Evolutionary conservation across 2,888 invertebrate genomes (phyloP), one percentile per base, ranked within the genome.

Genomic region (Ashinkailepas kermadecensis): DNA sequence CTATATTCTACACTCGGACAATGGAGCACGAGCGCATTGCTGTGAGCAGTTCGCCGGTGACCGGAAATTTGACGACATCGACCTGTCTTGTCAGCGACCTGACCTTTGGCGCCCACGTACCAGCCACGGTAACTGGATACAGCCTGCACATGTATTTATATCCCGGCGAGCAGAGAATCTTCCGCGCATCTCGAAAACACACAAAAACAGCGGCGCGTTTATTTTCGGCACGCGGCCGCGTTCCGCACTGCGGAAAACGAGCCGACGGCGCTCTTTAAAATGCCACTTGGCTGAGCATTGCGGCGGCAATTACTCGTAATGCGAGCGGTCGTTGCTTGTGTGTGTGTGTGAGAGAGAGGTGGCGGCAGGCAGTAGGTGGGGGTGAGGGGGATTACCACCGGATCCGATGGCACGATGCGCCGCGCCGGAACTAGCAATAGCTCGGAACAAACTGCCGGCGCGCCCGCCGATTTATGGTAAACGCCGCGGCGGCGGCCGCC

Each of bases 391-490:
- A 74, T 74, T 74, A 74, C 74, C 13, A 18, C 74, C 54, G 54
- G 74, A 39, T 74, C 54, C 74, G 54, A 54, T 54, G 74, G 74
- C 74, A 54, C 74, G 8, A 6, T 13, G 74, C 21, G 18, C 74
- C 8, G 74, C 74, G 74, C 54, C 74, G 74, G 74, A 74, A 74
- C 74, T 15, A 74, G 74, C 74, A 74, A 74, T 74, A 74, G 74
- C 74, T 54, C 74, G 74, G 74, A 74, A 74, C 74, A 74, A 74
- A 74, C 54, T 54, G 74, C 54, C 74, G 39, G 18, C 74, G 54
- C 39, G 12, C 13, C 0, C 74, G 74, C 54, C 74, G 74, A 74
- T 74, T 74, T 74, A 74, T 74, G 74, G 74, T 54, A 15, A 74
- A 54, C 74, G 74, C 54, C n/a, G n/a, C 65, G 65, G 65, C n/a